Conservation (phyloP, 2,888 invertebrate species). For the Gerosis bhagava region DNA sequence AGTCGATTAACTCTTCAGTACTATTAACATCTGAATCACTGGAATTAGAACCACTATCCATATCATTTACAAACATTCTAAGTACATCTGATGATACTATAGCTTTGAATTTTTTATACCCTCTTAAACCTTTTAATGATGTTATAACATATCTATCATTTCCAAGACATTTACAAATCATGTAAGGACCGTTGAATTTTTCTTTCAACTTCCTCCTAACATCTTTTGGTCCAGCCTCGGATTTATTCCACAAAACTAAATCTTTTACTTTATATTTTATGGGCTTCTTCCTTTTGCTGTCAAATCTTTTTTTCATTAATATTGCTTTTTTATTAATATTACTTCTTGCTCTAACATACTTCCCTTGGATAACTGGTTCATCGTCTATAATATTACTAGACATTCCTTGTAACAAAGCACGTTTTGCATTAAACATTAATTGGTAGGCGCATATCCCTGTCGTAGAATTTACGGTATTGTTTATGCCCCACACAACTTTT, state of each 20-base stretch:
- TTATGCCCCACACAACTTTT: background rate
- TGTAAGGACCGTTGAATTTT: background rate
- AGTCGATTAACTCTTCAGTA: too few relatives aligned
- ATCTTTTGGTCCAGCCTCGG: background rate
- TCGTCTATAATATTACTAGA: background rate
- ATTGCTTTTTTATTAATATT: background rate
- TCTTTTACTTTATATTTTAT: background rate
- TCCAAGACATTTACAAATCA: background rate
- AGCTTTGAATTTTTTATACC: too few relatives aligned
- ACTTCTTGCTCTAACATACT: too few relatives aligned
- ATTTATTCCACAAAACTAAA: background rate
- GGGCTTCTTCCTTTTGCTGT: background rate
- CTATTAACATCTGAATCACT: too few relatives aligned
- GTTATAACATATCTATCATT: background rate
- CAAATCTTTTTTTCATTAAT: background rate
- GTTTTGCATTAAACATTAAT: too few relatives aligned
- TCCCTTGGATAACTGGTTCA: background rate
- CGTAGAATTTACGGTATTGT: too few relatives aligned
- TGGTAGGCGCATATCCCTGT: too few relatives aligned
- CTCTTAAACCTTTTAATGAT: too few relatives aligned
- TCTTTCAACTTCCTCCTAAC: background rate
- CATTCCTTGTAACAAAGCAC: background rate
- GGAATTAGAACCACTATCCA: too few relatives aligned
- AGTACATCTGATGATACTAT: too few relatives aligned
- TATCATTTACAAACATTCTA: too few relatives aligned